phyloP scores from a whole-genome alignment of 2,113 vertebrate species.

The Corydoras sp. region DNA sequence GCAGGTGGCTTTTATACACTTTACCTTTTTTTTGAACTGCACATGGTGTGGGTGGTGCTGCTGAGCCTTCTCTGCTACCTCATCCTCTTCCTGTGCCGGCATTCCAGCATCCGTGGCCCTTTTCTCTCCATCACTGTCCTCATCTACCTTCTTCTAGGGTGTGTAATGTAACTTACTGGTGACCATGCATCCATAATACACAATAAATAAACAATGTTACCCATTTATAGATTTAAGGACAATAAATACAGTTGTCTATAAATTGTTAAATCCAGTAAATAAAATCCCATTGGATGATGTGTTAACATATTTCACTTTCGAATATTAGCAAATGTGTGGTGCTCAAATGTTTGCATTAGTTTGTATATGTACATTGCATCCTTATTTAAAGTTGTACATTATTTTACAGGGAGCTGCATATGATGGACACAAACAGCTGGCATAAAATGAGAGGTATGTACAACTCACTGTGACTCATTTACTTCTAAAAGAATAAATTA shows the following conservation, averaged over 20 bases:
- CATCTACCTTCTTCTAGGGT: conserved; percentile 83
- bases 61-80: conserved; percentile 80
- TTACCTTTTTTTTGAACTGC: conserved; percentile 78
- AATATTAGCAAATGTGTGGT: no score
- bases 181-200: no score
- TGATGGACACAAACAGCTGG: conserved; percentile 83
- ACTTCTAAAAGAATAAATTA: no score
- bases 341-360: neutral
- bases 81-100: conserved; percentile 71
- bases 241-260: no score
- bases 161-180: conserved; percentile 4
- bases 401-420: conserved; percentile 77
- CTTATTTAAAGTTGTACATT: no score
- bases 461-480: no score
- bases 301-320: no score
- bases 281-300: no score
- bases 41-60: conserved; percentile 82
- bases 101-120: conserved; percentile 70
- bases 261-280: no score
- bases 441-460: conserved; percentile 82
- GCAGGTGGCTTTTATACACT: conserved; percentile 72
- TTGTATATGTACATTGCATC: neutral
- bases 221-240: no score
- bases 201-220: no score
- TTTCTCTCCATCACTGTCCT: conserved; percentile 79